Base-by-base conservation (phyloP, 2,113 vertebrate species). In the Labrus mixtus region DNA sequence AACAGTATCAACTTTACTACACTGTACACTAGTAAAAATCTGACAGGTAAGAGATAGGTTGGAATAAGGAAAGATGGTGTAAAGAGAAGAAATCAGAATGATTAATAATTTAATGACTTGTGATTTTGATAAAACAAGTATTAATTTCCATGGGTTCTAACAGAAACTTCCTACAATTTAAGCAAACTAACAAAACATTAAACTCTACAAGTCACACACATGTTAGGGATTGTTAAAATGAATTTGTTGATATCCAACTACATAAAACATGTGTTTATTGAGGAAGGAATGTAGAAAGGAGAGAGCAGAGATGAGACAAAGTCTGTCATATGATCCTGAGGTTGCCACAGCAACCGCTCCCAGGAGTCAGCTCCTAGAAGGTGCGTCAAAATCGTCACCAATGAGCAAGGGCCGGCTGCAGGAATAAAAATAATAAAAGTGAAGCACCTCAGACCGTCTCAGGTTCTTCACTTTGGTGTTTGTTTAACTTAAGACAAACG, bases 271-370 rank as follows among this genome's bases (percentile, higher is more conserved):
- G 9, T 25, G 17, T 45, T 57, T 54, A 66, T 57, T 0, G 9
- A 7, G 3, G 25, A 13, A 51, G 10, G 43, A 20, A 51, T 78
- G 57, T 73, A 87, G 63, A 45, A 29, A 73, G n/a, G 62, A 76
- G 59, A 67, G 60, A 36, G 55, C 59, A 51, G 67, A 64, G 68
- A 84, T 50, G 67, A 87, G 65, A 76, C 55, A 22, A 58, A 75
- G 71, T 76, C 73, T 83, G 85, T 91, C 85, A 87, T 80, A 76
- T 89, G 86, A 90, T 84, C 68, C 76, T 17, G 57, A 54, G 73
- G 91, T 90, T 91, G 89, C 89, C 73, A 82, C 88, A 84, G 89
- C 78, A 90, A 90, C 89, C 3, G 58, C 67, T 81, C 76, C 84
- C 78, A 64, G 61, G 50, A 72, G 61, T 80, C 71, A 69, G 63